A percentile compares a stretch with the other conserved stretches of the same genome.
phyloP scores from a whole-genome alignment of 35 echinoderm and acorn worm species.

The Stichopus chloronotus region DNA sequence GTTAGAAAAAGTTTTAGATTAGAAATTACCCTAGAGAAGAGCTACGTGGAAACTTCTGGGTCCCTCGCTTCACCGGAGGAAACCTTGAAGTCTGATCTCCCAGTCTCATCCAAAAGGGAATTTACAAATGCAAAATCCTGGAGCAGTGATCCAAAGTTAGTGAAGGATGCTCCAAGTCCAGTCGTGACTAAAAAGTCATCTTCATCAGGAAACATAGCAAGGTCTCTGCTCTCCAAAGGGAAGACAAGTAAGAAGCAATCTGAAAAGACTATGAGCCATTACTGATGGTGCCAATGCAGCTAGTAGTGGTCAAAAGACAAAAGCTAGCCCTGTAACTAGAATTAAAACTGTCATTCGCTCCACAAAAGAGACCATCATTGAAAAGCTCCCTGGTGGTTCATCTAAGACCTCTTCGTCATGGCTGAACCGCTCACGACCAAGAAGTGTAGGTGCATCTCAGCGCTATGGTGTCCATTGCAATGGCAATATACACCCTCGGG shows the following conservation, averaged over 20 bases:
- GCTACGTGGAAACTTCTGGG: slow-evolving; percentile 43
- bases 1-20: slow-evolving; percentile 67
- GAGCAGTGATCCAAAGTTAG: slow-evolving; percentile 57
- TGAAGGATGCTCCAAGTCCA: background rate
- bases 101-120: slow-evolving; percentile 28
- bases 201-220: slow-evolving; percentile 46
- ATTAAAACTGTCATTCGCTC: slow-evolving; percentile 49
- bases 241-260: slow-evolving; percentile 3
- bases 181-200: slow-evolving; percentile 23
- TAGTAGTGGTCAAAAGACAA: slow-evolving; percentile 53
- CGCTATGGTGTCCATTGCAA: slow-evolving; percentile 15
- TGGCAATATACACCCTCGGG: slow-evolving; percentile 21
- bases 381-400: slow-evolving; percentile 44
- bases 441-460: slow-evolving; percentile 51
- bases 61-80: background rate
- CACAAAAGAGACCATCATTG: slow-evolving; percentile 50
- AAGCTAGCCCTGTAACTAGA: slow-evolving; percentile 28
- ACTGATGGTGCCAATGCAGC: slow-evolving; percentile 1
- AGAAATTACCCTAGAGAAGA: slow-evolving; percentile 66
- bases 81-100: slow-evolving; percentile 29
- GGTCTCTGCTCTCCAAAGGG: background rate
- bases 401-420: background rate
- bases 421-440: slow-evolving; percentile 24
- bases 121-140: slow-evolving; percentile 22
- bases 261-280: slow-evolving; percentile 32